phyloP scores from a whole-genome alignment of 2,888 invertebrate species.

The Synergus itoensis region DNA sequence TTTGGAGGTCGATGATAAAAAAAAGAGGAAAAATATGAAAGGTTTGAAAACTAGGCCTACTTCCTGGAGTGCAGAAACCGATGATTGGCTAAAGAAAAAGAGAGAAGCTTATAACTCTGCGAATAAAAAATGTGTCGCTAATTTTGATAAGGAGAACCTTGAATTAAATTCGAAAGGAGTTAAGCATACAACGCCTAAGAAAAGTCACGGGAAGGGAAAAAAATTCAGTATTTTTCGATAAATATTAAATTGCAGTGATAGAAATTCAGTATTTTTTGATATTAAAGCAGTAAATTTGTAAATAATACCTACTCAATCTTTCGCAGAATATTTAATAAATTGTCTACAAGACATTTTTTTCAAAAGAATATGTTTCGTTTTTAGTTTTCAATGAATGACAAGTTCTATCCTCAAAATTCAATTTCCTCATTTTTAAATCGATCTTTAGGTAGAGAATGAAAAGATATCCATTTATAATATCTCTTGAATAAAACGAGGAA shows the following conservation, averaged over 20 bases:
- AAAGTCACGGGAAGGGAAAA: conserved; percentile 61
- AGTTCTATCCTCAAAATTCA: not conserved
- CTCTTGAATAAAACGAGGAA: no score
- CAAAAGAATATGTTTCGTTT: not conserved
- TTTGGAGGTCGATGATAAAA: conserved; percentile 58
- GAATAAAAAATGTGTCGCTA: conserved; percentile 59
- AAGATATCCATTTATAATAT: no score
- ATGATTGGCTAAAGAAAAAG: conserved; percentile 72
- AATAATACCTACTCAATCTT: not conserved
- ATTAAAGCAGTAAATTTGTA: not conserved
- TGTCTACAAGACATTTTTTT: conserved; percentile 17
- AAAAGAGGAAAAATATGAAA: conserved; percentile 44
- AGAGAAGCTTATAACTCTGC: conserved; percentile 68
- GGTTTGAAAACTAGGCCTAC: conserved; percentile 63
- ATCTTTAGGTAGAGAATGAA: no score
- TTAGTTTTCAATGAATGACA: no score
- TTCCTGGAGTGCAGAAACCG: conserved; percentile 72
- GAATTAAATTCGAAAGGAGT: conserved; percentile 52
- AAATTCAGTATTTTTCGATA: conserved; percentile 73
- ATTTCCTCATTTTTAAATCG: no score
- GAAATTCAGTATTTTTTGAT: conserved; percentile 73
- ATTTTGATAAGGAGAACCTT: conserved; percentile 68
- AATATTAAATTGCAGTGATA: conserved; percentile 31
- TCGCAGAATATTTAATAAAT: conserved; percentile 9
- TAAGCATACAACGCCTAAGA: conserved; percentile 59